A percentile compares a stretch with the other conserved stretches of the same genome.
These are phyloP conservation scores for Steromphala cineraria DNA, from an alignment of 2,888 invertebrate genomes.

Conservation along the genomic window DNA sequence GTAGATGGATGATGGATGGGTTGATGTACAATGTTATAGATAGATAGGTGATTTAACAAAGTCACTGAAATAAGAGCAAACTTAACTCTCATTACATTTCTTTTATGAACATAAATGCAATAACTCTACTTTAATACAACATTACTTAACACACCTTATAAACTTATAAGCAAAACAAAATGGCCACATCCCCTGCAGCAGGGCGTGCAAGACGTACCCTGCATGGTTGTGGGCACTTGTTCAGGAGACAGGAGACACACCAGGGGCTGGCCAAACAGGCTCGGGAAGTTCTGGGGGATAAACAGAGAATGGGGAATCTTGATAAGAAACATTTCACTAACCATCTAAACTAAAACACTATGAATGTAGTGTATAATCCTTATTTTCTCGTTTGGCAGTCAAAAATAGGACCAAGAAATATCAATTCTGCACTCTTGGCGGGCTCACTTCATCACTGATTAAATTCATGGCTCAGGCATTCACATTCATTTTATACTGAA, in stretches of 20 bases:
- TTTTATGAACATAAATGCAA: not conserved
- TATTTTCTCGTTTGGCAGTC: not conserved
- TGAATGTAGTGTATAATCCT: not conserved
- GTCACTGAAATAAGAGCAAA: too few relatives aligned
- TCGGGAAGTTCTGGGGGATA: constrained; percentile 84
- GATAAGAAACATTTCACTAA: not conserved
- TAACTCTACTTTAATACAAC: not conserved
- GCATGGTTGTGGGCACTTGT: constrained; percentile 89
- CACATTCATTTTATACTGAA: too few relatives aligned
- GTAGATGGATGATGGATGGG: too few relatives aligned
- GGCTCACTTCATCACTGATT: too few relatives aligned
- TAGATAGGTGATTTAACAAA: too few relatives aligned
- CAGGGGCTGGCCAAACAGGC: constrained; percentile 93
- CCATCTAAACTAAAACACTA: not conserved
- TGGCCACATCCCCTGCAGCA: too few relatives aligned
- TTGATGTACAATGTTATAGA: too few relatives aligned
- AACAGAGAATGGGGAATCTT: too few relatives aligned
- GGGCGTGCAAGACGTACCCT: constrained; percentile 79
- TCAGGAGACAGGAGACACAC: constrained; percentile 95
- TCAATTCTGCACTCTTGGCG: too few relatives aligned
- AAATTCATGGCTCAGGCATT: too few relatives aligned
- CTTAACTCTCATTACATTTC: not conserved
- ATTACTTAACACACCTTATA: too few relatives aligned
- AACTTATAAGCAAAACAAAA: too few relatives aligned
- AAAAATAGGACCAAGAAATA: not conserved